Evolutionary conservation across 2,113 vertebrate genomes (phyloP).

Genomic region (Gobius niger): DNA sequence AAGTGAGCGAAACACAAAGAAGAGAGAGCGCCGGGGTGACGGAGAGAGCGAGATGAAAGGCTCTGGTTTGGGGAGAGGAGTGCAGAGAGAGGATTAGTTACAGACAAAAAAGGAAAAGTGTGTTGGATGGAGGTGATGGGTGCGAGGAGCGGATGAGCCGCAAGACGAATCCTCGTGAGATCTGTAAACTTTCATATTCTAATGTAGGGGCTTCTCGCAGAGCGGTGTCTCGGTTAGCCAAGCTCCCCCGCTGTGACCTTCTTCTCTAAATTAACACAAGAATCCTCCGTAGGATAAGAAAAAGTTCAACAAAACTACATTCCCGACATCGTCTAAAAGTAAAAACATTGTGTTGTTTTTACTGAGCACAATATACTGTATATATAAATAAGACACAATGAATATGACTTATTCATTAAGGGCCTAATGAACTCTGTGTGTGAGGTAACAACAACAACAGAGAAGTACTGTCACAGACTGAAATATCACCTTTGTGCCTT

Average conservation of each 20-base stretch:
- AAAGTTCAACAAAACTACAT: slow-evolving; percentile 35
- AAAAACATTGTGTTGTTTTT: too few species aligned
- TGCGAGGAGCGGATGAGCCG: slow-evolving; percentile 50
- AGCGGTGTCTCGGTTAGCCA: slow-evolving; percentile 39
- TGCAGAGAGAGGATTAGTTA: slow-evolving; percentile 52
- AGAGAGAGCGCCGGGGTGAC: slow-evolving; percentile 30
- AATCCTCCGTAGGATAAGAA: slow-evolving; percentile 12
- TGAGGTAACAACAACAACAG: slow-evolving; percentile 43
- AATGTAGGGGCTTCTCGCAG: slow-evolving; percentile 57
- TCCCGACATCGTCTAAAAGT: slow-evolving; percentile 21
- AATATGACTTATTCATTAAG: slow-evolving; percentile 17
- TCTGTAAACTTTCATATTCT: slow-evolving; percentile 71
- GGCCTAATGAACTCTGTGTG: slow-evolving; percentile 31
- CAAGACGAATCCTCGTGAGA: slow-evolving; percentile 64
- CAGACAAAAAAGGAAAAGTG: slow-evolving; percentile 35
- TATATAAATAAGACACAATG: slow-evolving; percentile 12
- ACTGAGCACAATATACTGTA: background rate
- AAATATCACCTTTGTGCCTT: too few species aligned
- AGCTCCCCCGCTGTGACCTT: slow-evolving; percentile 70
- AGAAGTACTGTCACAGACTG: background rate
- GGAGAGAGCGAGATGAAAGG: slow-evolving; percentile 59
- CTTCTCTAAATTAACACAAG: slow-evolving; percentile 69
- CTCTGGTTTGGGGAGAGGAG: slow-evolving; percentile 37
- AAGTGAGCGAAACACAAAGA: slow-evolving; percentile 22
- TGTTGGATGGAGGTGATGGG: slow-evolving; percentile 55